Conservation (phyloP, 2,888 invertebrate genomes). For the Lutraria lutraria region DNA sequence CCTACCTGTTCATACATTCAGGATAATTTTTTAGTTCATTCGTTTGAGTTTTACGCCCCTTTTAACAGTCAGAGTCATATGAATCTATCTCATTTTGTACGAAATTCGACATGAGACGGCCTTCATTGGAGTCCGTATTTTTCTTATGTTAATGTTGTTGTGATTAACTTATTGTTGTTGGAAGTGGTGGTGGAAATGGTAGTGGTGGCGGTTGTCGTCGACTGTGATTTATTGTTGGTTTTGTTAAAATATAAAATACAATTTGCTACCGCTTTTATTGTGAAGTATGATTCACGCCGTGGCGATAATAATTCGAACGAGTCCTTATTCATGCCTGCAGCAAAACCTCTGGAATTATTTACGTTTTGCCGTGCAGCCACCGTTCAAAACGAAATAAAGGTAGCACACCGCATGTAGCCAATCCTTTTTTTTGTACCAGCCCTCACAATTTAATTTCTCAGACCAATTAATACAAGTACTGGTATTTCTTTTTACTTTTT, state of each 20-base stretch:
- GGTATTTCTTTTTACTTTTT: background rate
- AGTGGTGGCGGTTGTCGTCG: background rate
- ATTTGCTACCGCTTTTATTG: background rate
- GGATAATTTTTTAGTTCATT: too few relatives aligned
- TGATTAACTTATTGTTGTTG: too few relatives aligned
- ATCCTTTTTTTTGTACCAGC: background rate
- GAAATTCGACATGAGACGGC: too few relatives aligned
- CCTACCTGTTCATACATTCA: too few relatives aligned
- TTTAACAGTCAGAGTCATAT: too few relatives aligned
- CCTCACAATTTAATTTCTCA: background rate
- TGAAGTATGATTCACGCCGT: background rate
- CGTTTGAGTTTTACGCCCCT: too few relatives aligned
- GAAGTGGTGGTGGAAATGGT: background rate
- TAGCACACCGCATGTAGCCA: background rate
- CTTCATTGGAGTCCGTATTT: too few relatives aligned
- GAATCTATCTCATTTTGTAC: too few relatives aligned
- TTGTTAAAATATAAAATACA: background rate
- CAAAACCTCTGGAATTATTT: background rate
- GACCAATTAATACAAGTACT: background rate
- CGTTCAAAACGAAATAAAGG: background rate
- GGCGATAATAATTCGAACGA: background rate
- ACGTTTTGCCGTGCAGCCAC: background rate
- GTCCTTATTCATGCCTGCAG: background rate
- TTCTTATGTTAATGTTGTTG: too few relatives aligned
- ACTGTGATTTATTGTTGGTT: background rate